These are phyloP conservation scores for Brachypodius melanocephalos DNA, from an alignment of 2,113 vertebrate genomes.

Conservation along the genomic window DNA sequence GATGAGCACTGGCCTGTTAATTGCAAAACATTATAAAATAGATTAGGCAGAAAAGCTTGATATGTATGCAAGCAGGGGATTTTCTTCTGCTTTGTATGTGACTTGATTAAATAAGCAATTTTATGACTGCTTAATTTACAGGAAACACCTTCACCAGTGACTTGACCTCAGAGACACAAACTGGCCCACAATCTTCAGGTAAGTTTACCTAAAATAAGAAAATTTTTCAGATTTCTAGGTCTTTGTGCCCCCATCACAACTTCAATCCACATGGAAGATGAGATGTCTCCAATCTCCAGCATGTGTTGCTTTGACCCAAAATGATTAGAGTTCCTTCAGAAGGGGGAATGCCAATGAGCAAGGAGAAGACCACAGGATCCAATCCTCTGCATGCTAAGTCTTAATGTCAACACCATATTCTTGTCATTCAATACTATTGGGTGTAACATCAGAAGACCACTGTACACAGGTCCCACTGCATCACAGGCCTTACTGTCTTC, in stretches of 20 bases:
- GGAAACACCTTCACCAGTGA: not conserved
- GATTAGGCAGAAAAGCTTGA: not conserved
- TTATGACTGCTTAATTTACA: not conserved
- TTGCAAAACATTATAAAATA: constrained; percentile 57
- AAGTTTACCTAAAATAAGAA: not conserved
- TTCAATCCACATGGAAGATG: not conserved
- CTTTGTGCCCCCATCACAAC: not conserved
- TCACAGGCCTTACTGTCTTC: constrained; percentile 63
- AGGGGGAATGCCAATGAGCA: not conserved
- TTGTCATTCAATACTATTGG: not conserved
- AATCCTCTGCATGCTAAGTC: not conserved
- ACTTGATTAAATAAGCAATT: constrained; percentile 6
- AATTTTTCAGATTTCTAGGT: not conserved
- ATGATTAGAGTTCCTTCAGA: not conserved
- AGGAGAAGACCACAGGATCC: not conserved
- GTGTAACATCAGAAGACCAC: not conserved
- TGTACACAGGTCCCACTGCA: constrained; percentile 41
- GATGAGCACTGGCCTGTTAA: constrained; percentile 57
- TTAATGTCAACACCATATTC: not conserved
- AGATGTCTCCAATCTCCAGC: not conserved
- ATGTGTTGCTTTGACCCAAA: not conserved
- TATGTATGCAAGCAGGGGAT: not conserved
- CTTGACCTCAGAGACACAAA: not conserved
- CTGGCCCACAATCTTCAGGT: not conserved
- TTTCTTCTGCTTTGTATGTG: not conserved